Evolutionary conservation across 2,113 vertebrate species (phyloP).

Genomic region (Sander vitreus): DNA sequence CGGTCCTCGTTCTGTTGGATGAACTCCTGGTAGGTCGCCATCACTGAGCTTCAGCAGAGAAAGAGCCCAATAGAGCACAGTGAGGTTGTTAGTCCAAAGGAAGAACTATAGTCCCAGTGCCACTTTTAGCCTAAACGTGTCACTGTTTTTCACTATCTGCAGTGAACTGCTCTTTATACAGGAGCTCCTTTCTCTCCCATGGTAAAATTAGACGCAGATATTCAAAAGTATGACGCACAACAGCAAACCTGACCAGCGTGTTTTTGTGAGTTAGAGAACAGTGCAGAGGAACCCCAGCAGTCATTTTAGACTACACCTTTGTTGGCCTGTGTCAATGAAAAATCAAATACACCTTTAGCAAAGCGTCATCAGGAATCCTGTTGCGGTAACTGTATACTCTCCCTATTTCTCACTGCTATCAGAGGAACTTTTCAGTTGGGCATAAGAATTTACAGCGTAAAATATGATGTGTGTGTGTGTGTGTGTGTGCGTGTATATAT

Average conservation of each 20-base stretch:
- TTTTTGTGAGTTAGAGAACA: slow-evolving; percentile 24
- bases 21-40: slow-evolving; percentile 96
- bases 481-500: no score
- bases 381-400: not conserved
- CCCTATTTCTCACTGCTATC: not conserved
- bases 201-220: slow-evolving; percentile 40
- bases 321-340: not conserved
- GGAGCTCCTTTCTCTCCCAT: not conserved
- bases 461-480: not conserved
- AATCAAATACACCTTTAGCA: slow-evolving; percentile 2
- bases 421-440: not conserved
- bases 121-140: not conserved
- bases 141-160: no score
- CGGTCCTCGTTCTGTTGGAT: slow-evolving; percentile 98
- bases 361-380: slow-evolving; percentile 1
- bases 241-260: slow-evolving; percentile 52
- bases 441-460: not conserved
- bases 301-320: slow-evolving; percentile 22
- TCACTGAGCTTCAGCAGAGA: slow-evolving; percentile 68
- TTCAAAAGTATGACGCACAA: slow-evolving; percentile 56
- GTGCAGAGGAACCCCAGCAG: not conserved
- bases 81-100: not conserved
- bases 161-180: slow-evolving; percentile 35
- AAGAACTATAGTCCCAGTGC: not conserved
- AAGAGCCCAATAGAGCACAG: slow-evolving; percentile 28